phyloP scores from a whole-genome alignment of 2,113 vertebrate genomes.

The Chiloscyllium plagiosum region DNA sequence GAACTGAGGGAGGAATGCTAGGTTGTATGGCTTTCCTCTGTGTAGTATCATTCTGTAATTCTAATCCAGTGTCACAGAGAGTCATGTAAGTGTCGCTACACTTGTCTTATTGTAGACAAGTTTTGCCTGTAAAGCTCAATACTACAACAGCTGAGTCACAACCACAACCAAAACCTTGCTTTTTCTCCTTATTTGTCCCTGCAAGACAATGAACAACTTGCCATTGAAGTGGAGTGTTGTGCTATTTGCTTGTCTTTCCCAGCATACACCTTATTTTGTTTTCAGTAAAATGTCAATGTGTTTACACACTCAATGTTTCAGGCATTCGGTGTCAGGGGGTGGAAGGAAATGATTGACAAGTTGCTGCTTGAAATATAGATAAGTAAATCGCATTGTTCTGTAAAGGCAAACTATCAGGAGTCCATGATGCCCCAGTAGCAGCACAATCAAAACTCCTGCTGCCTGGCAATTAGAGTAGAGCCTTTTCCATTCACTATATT shows the following conservation, averaged over 20 bases:
- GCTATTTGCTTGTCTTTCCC: not conserved
- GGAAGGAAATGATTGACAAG: slow-evolving; percentile 14
- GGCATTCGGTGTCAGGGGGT: not conserved
- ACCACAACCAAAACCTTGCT: not conserved
- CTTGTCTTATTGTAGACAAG: not conserved
- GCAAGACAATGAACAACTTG: not conserved
- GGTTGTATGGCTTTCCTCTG: not conserved
- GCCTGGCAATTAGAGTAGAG: not conserved
- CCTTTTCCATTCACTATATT: not conserved
- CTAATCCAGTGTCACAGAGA: not conserved
- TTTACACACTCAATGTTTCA: slow-evolving; percentile 26
- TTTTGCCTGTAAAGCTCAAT: not conserved
- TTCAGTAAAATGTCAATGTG: slow-evolving; percentile 16
- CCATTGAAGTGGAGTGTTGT: not conserved
- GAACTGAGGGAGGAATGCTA: not conserved
- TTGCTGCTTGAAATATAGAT: slow-evolving; percentile 12
- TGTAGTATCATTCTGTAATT: not conserved
- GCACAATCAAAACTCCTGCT: not conserved
- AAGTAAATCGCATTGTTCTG: slow-evolving; percentile 11
- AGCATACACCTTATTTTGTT: not conserved
- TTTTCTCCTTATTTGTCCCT: too few relatives aligned
- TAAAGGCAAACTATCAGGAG: not conserved
- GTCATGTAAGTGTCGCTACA: too few relatives aligned
- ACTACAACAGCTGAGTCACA: not conserved
- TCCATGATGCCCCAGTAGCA: not conserved